Base-by-base conservation (phyloP, 2,888 invertebrate species). In the Leucania comma region DNA sequence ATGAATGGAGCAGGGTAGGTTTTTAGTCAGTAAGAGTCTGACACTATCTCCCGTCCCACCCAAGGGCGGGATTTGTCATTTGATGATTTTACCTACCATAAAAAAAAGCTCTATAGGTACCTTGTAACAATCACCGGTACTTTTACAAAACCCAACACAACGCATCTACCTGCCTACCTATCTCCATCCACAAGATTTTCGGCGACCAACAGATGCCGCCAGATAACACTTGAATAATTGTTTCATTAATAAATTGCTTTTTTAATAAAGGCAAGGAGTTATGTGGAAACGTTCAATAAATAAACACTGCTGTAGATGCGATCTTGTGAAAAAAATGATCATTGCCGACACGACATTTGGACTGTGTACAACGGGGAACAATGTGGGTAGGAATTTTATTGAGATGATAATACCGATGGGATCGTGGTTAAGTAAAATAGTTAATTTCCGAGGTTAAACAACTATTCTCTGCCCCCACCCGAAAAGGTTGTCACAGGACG, bases 161-260 rank as follows among this genome's bases (percentile, higher is more conserved):
- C 20, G 42, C 20, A 35, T 29, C 51, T 51, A 51, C 51, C 51
- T 50, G 22, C 32, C 75, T 24, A 61, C 62, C 68, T 46, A 61
- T 53, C 48, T 22, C 46, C 60, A 71, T 24, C 50, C 38, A 71
- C 72, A 76, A 79, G 80, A 77, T 77, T 82, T 83, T 85, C 82
- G 86, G 82, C 83, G 83, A 83, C 80, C 77, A 78, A 83, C 69
- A 82, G 91, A 90, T 91, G 90, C 91, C 91, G 54, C 79, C 93
- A 94, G 94, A 94, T 94, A 94, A 91, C 82, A 72, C 72, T 85
- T 93, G 92, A 94, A 92, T 92, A 94, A 95, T 94, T 91, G 92
- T 93, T 94, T 94, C 93, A 94, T 95, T 95, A 94, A 91, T 93
- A 93, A 93, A 94, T 94, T 93, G 92, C 90, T 91, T 85, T 91